Base-by-base conservation (phyloP, 2,113 vertebrate species). In the Myrmecophaga tridactyla region DNA sequence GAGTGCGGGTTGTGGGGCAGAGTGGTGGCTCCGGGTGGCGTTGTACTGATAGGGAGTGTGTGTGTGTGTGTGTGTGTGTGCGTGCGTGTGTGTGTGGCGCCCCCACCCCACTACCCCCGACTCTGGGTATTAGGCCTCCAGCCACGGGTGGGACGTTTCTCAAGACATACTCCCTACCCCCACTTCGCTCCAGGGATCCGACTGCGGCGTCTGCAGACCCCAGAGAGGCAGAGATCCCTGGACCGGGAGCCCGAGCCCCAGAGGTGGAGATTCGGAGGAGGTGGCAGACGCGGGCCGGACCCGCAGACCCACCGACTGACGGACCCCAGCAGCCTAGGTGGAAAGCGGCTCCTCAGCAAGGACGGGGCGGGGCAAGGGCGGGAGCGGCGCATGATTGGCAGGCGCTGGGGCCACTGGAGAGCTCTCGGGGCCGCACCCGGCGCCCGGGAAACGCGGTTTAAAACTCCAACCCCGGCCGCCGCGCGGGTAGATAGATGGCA, bases 401-500 rank as follows among this genome's bases (percentile, higher is more conserved):
- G 97, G 96, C 92, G 96, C 96, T 83, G 90, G 98, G 97, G 98
- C 98, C 98, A 99, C 96, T 98, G 96, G 98, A 82, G 98, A 98
- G 97, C 98, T 80, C 94, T 95, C 96, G 89, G 98, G 98, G 97
- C 98, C 97, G 97, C 85, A 96, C 96, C 73, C 86, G 92, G 98
- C 97, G 98, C 98, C 98, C 93, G 99, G 97, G 98, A 98, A 98
- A 98, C 97, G 98, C 98, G 83, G 98, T 98, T 99, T 99, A 99
- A 99, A 99, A 99, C 99, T 99, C 98, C 98, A 97, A 98, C 98
- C 98, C 96, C 97, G 96, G 98, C 95, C 83, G 62, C 96, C 65
- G 95, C 91, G 98, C 98, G 98, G 97, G 98, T 98, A 98, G 99
- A 99, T 98, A 98, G 99, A 99, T 99, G 99, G 99, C 99, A 98